These are phyloP conservation scores for Ochotona princeps DNA, from an alignment of 2,113 vertebrate genomes.

Conservation along the genomic window DNA sequence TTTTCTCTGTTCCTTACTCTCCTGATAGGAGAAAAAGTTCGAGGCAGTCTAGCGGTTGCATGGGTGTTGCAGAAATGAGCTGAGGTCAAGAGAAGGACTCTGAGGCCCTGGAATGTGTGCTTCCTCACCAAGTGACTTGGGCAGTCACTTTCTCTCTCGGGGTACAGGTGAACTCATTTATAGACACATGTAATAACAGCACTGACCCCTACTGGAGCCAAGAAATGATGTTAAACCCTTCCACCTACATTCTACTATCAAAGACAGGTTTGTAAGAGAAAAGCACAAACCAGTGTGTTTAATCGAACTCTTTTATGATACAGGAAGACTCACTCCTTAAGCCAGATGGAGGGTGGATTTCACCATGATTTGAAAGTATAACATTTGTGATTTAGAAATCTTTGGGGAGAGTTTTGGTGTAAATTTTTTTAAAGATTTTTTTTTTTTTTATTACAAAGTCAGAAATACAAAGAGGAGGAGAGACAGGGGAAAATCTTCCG, in stretches of 20 bases:
- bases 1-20: neutral
- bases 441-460: too few relatives aligned
- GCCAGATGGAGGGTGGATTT: neutral
- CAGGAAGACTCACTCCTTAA: neutral
- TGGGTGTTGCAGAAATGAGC: neutral
- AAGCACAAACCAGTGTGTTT: neutral
- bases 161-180: neutral
- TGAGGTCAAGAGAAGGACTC: too few relatives aligned
- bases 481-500: too few relatives aligned
- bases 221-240: neutral
- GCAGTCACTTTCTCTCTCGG: neutral
- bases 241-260: neutral
- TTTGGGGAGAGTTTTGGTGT: neutral
- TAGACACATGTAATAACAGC: neutral
- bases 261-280: neutral
- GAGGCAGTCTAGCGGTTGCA: neutral
- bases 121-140: neutral
- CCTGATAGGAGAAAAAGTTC: neutral
- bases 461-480: too few relatives aligned
- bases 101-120: neutral
- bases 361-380: neutral
- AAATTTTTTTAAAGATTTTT: too few relatives aligned
- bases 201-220: neutral
- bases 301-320: neutral
- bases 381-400: neutral